Evolutionary conservation across 1,140 invertebrate species (phyloP), one percentile per base, ranked within the genome.

Genomic region (Magallana gigas): DNA sequence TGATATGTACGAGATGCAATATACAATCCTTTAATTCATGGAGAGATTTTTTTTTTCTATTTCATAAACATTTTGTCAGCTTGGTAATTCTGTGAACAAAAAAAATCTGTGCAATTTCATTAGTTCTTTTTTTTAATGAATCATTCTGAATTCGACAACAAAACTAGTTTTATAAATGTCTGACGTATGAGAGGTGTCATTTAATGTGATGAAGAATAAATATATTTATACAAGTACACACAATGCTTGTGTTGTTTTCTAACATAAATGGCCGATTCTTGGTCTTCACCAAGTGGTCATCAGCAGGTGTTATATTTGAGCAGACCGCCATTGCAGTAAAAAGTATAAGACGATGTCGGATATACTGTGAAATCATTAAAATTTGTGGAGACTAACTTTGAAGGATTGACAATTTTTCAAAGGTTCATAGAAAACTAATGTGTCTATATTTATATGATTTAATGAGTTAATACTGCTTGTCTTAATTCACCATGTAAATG

Each of bases 221-320:
- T 76, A 76, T 76, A 76, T 76, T 76, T 76, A 76, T 76, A 76
- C 68, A 76, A 76, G 68, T 76, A 76, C 68, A 76, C 11, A 29
- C 3, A 9, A 16, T 8, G 60, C 18, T 62, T 62, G 6, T 6
- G 6, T 6, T 62, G 14, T n/a, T 48, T 48, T 48, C 36, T 48
- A 5, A 48, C 36, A 48, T 48, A 3, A 48, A 48, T 48, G 36
- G 36, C 36, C 36, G 36, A 48, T 48, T 48, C 36, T 48, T 48
- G 36, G 36, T 48, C 3, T 48, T 48, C 36, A 5, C 36, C 0
- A 48, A 48, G 36, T 5, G 5, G 36, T 2, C 36, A 48, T 48
- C 36, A 48, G 0, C 36, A 48, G 36, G 2, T 48, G 36, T 48
- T 4, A 48, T 48, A 48, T 48, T 48, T 48, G 36, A 48, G 36